phyloP scores from a whole-genome alignment of 2,113 vertebrate genomes.

The Polyodon spathula region DNA sequence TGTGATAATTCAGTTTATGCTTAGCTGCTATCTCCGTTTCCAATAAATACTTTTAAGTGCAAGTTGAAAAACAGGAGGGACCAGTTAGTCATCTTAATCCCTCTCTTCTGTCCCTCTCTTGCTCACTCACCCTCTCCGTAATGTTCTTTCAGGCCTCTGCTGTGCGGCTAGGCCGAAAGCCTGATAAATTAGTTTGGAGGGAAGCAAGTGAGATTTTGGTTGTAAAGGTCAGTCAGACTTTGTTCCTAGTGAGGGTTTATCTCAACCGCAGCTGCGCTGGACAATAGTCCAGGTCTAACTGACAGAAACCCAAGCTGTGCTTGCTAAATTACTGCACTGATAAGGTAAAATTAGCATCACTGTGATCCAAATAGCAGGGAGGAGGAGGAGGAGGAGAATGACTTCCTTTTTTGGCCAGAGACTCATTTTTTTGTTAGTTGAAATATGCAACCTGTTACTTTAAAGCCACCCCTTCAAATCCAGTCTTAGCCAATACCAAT shows the following conservation, averaged over 20 bases:
- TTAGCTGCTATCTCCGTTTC: constrained; percentile 40
- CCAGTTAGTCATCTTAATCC: constrained; percentile 76
- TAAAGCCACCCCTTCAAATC: constrained; percentile 25
- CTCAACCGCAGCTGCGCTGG: constrained; percentile 78
- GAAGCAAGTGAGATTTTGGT: constrained; percentile 77
- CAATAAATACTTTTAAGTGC: constrained; percentile 42
- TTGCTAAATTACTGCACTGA: constrained; percentile 80
- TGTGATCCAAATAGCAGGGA: constrained; percentile 69
- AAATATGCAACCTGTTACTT: no score
- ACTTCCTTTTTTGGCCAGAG: no score
- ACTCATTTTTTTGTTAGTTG: no score
- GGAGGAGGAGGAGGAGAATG: constrained; percentile 44
- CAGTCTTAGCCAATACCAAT: neutral
- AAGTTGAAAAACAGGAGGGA: constrained; percentile 55
- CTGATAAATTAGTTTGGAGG: constrained; percentile 76
- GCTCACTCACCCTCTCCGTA: constrained; percentile 61
- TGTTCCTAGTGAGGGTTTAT: constrained; percentile 98
- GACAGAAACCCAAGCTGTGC: constrained; percentile 91
- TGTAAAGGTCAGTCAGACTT: constrained; percentile 93
- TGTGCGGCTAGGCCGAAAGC: constrained; percentile 53
- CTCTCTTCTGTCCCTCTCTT: constrained; percentile 48
- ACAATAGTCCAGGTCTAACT: constrained; percentile 84
- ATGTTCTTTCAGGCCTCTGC: constrained; percentile 55
- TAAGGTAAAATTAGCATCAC: constrained; percentile 80
- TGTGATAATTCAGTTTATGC: constrained; percentile 37